phyloP scores from a whole-genome alignment of 2,113 vertebrate species.

The Nipponia nippon region DNA sequence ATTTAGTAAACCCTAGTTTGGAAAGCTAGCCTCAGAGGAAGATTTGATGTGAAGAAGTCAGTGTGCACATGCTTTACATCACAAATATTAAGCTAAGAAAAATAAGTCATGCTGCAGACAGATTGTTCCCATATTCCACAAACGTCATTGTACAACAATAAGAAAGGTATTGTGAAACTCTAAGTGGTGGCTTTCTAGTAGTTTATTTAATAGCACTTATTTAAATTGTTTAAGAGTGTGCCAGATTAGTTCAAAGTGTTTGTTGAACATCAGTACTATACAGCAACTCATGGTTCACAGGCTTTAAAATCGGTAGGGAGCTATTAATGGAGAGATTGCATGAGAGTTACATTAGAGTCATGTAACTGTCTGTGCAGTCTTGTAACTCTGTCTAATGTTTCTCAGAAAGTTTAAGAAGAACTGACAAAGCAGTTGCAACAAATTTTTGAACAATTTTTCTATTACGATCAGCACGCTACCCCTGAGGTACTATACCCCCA shows the following conservation, averaged over 20 bases:
- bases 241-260: not conserved
- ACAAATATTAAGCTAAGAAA: not conserved
- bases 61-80: not conserved
- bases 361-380: not conserved
- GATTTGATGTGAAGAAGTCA: not conserved
- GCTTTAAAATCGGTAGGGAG: not conserved
- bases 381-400: not conserved
- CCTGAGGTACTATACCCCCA: not conserved
- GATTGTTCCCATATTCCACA: not conserved
- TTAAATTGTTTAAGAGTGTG: not conserved
- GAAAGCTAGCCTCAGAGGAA: not conserved
- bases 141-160: not conserved
- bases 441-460: not conserved
- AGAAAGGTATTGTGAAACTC: not conserved
- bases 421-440: not conserved
- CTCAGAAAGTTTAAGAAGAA: not conserved
- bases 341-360: not conserved
- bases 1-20: not conserved
- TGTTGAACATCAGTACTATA: not conserved
- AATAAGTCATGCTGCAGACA: not conserved
- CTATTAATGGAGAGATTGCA: not conserved
- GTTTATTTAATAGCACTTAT: not conserved
- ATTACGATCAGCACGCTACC: not conserved
- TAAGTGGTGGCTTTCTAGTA: not conserved
- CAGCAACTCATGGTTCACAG: not conserved